A percentile compares a stretch with the other conserved stretches of the same genome.
phyloP scores from a whole-genome alignment of 2,888 invertebrate genomes.

The Gandaritis pyraliata region DNA sequence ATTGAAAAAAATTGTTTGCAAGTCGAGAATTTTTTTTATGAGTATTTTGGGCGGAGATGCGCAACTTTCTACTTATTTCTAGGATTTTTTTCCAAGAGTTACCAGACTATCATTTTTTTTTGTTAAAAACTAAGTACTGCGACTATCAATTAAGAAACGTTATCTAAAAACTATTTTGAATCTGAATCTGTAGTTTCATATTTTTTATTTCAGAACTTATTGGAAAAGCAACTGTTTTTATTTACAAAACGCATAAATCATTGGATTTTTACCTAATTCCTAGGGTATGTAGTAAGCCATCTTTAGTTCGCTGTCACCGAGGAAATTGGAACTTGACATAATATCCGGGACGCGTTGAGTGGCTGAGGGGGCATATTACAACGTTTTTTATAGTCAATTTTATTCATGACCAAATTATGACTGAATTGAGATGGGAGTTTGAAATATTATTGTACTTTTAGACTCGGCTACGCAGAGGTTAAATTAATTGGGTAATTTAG shows the following conservation, averaged over 20 bases:
- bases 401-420: constrained; percentile 14
- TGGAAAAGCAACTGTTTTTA: too few relatives aligned
- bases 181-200: too few relatives aligned
- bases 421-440: constrained; percentile 4
- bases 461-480: too few relatives aligned
- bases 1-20: not conserved
- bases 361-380: constrained; percentile 26
- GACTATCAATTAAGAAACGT: too few relatives aligned
- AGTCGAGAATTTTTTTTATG: too few relatives aligned
- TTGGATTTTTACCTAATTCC: not conserved
- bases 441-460: not conserved
- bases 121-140: too few relatives aligned
- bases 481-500: not conserved
- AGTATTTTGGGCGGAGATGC: too few relatives aligned
- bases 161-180: too few relatives aligned
- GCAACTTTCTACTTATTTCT: too few relatives aligned
- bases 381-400: constrained; percentile 19
- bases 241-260: not conserved
- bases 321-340: constrained; percentile 50
- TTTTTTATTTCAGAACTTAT: too few relatives aligned
- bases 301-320: constrained; percentile 40
- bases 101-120: too few relatives aligned
- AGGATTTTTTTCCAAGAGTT: too few relatives aligned
- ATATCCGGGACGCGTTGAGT: constrained; percentile 37
- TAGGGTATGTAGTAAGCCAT: constrained; percentile 47